Evolutionary conservation across 1,140 invertebrate species (phyloP).

Genomic region (Platyscapa corneri): DNA sequence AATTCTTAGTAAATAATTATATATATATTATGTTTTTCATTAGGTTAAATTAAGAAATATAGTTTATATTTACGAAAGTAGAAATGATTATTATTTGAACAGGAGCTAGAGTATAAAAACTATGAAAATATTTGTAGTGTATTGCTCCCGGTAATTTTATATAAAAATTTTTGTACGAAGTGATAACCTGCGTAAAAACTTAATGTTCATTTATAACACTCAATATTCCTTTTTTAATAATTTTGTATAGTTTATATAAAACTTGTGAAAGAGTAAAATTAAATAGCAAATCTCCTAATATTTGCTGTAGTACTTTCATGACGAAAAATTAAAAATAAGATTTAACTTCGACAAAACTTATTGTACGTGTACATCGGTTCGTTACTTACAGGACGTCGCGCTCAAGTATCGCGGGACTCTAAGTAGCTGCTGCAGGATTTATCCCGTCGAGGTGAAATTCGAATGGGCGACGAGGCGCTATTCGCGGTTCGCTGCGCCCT

Average conservation of each 20-base stretch:
- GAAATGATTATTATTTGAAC: too few relatives aligned
- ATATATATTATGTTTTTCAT: too few relatives aligned
- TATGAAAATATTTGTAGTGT: too few relatives aligned
- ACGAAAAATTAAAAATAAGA: slow-evolving; percentile 5
- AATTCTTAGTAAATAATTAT: too few relatives aligned
- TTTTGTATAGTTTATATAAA: too few relatives aligned
- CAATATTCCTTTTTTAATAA: background rate
- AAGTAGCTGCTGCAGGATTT: slow-evolving; percentile 62
- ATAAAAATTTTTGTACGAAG: too few relatives aligned
- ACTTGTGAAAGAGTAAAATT: background rate
- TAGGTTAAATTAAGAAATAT: too few relatives aligned
- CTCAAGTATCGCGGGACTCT: background rate
- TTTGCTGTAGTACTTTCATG: background rate
- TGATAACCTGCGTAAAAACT: too few relatives aligned
- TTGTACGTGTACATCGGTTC: background rate
- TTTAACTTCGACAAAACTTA: background rate
- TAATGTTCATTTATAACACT: too few relatives aligned
- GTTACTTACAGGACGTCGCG: background rate
- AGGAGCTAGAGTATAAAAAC: too few relatives aligned
- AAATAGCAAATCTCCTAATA: background rate
- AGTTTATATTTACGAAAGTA: too few relatives aligned
- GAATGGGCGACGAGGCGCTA: slow-evolving; percentile 68
- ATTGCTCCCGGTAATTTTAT: too few relatives aligned
- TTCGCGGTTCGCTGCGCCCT: slow-evolving; percentile 72
- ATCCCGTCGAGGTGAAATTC: slow-evolving; percentile 63